These are phyloP conservation scores for Tipula vernalis DNA, from an alignment of 2,888 invertebrate species.

Conservation along the genomic window DNA sequence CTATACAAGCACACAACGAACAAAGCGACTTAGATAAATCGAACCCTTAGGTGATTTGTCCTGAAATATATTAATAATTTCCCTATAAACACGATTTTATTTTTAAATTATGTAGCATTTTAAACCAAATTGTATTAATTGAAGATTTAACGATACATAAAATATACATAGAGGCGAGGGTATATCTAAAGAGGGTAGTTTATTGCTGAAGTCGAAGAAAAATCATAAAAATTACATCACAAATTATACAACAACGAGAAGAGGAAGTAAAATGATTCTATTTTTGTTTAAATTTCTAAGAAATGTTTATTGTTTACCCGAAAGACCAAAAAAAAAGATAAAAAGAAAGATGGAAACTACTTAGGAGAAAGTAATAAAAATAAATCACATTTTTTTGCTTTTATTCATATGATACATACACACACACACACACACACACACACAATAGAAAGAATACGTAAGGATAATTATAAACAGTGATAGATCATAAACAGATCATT, in stretches of 20 bases:
- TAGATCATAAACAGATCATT: slow-evolving; percentile 4
- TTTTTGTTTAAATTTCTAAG: not conserved
- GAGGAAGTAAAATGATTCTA: not conserved
- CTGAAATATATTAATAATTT: not conserved
- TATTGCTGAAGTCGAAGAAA: not conserved
- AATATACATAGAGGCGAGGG: not conserved
- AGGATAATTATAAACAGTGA: not conserved
- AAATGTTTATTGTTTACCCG: not conserved
- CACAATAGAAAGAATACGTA: not conserved
- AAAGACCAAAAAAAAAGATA: not conserved
- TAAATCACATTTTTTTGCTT: not conserved
- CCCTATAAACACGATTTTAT: not conserved
- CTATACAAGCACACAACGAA: not conserved
- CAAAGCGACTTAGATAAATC: not conserved
- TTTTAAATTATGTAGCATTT: not conserved
- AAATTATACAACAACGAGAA: not conserved
- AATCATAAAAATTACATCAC: not conserved
- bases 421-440: not conserved
- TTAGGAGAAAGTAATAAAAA: slow-evolving; percentile 4
- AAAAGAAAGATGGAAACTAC: not conserved
- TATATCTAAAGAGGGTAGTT: not conserved
- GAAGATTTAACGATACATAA: not conserved
- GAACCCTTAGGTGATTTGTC: not conserved
- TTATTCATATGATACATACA: not conserved
- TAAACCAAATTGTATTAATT: not conserved